Evolutionary conservation across 2,797 vertebrate genomes (phyloP), one percentile per base, ranked within the genome.

Genomic region (Argyrosomus regius): DNA sequence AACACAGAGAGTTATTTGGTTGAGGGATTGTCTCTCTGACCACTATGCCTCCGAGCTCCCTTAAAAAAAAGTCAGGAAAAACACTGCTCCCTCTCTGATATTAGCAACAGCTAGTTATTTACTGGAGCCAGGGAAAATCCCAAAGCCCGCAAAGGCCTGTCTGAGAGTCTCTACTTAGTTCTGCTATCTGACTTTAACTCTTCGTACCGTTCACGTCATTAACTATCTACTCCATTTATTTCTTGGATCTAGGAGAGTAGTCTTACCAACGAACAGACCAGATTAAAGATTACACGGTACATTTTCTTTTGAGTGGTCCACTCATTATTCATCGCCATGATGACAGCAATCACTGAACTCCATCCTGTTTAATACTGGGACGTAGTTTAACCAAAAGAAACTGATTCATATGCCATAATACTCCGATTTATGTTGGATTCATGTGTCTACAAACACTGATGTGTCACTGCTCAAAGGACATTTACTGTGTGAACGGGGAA

Each of bases 21-120:
- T 62, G 79, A 82, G 60, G 62, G 48, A 67, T 50, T 22, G 77
- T 53, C 62, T 62, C 53, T 78, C 53, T 80, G 69, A 88, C 80
- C 80, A 48, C 78, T 13, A 28, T 69, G 83, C 72, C 82, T 76
- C 75, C 18, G 43, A 64, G 76, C 63, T 69, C 71, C 69, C 60
- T 80, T 72, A 62, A 72, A 83, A 35, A 45, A 67, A 77, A 60
- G 54, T 28, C 58, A 48, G 75, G 18, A 76, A 67, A 78, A 81
- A 82, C 48, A 53, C 57, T 28, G 52, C 17, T 26, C 60, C 50
- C 59, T 75, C 81, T 86, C 83, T 80, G 83, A 87, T 85, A 86
- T 86, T 81, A 85, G 83, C 65, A 43, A 26, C 31, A 84, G 85
- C 82, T 82, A 39, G 72, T 87, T 74, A 90, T 92, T 90, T 89